These are phyloP conservation scores for Grammomys surdaster DNA, from an alignment of 2,113 vertebrate species.

Conservation along the genomic window DNA sequence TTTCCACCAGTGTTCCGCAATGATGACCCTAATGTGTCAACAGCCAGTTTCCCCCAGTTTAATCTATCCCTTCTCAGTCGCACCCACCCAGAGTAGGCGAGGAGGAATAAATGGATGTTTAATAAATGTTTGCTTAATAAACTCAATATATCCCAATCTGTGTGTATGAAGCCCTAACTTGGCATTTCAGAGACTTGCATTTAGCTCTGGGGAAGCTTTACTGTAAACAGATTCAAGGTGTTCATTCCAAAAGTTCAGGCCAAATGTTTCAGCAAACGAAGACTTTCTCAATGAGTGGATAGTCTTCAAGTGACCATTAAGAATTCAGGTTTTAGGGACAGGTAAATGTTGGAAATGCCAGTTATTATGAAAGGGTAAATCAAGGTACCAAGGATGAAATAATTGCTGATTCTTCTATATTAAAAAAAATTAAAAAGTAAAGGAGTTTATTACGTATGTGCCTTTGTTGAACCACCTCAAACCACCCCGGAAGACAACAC, in stretches of 20 bases:
- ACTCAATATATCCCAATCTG: neutral
- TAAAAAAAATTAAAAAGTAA: neutral
- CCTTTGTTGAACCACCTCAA: neutral
- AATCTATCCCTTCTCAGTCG: neutral
- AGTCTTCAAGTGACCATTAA: neutral
- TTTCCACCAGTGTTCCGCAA: constrained; percentile 39
- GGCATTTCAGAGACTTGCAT: neutral
- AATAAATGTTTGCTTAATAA: neutral
- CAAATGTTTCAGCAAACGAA: neutral
- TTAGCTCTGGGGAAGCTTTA: neutral
- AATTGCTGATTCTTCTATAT: neutral
- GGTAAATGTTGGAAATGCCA: neutral
- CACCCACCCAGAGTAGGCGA: neutral
- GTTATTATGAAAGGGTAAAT: constrained; percentile 14
- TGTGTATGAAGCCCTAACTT: neutral
- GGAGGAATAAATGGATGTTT: neutral
- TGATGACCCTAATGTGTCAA: neutral
- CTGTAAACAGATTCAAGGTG: constrained; percentile 24
- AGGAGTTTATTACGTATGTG: neutral
- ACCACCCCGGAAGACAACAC: constrained; percentile 19
- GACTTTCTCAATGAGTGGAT: neutral
- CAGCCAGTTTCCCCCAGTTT: neutral
- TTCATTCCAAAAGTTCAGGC: constrained; percentile 18
- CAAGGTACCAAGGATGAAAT: neutral
- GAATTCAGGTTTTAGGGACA: neutral